Evolutionary conservation across 2,888 invertebrate species (phyloP), one percentile per base, ranked within the genome.

Genomic region (Monoplex corrugatus): DNA sequence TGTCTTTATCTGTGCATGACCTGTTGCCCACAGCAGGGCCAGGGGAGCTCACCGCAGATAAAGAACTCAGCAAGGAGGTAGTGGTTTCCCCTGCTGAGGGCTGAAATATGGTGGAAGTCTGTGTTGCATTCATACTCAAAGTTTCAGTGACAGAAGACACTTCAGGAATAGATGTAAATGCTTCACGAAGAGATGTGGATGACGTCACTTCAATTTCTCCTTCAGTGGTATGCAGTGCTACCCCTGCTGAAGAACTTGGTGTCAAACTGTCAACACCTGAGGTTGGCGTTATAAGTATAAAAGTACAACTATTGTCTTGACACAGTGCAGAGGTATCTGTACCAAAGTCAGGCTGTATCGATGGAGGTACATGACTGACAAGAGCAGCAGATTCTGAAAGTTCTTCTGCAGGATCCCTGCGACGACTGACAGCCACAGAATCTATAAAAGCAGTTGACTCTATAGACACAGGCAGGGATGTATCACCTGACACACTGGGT

Each of bases 401-500:
- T 83, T 16, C 83, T 32, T 50, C 50, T 16, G 35, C 19, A n/a
- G 63, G 63, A 63, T 68, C 38, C n/a, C 68, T 40, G 0, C 86
- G 63, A 1, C 63, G 28, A 68, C 86, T 86, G 35, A 44, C 23
- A 28, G 86, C 86, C 63, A 86, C 86, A 43, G 86, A 86, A 43
- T 68, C 86, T 43, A 86, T 6, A 23, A 68, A 86, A 68, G 8
- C 1, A 5, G 84, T 84, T 3, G 84, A 82, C 10, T n/a, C 23
- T 19, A 82, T 45, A 2, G 23, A 19, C 57, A 43, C 10, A 1
- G 35, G 10, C 13, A 28, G 28, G 32, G 32, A 19, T 1, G n/a
- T 32, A 3, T n/a, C n/a, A 13, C n/a, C 45, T n/a, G 45, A 82
- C 2, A 0, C 32, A 32, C 3, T 2, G 19, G 57, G 23, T 2